Evolutionary conservation across 2,113 vertebrate genomes (phyloP).

Genomic region (Chrysochloris asiatica): DNA sequence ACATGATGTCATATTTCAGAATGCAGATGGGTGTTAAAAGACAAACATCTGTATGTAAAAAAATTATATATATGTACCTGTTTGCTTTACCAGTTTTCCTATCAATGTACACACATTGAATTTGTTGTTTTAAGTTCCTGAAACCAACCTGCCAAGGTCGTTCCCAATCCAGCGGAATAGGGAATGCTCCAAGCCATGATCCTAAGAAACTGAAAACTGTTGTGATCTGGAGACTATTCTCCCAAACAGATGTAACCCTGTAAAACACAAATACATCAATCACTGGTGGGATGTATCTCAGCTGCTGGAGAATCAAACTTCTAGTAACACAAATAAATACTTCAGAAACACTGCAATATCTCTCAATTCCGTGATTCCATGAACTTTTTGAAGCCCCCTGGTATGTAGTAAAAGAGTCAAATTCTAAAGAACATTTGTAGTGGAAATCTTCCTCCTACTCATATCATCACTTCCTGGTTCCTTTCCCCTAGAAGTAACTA

Average conservation of each 20-base stretch:
- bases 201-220: constrained; percentile 90
- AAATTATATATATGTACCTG: background rate
- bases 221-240: constrained; percentile 95
- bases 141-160: constrained; percentile 96
- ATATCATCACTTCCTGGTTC: background rate
- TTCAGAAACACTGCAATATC: background rate
- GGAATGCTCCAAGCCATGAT: constrained; percentile 95
- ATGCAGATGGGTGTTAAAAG: too few species aligned
- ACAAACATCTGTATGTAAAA: too few species aligned
- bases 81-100: background rate
- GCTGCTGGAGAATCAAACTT: background rate
- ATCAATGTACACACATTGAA: background rate
- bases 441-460: background rate
- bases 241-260: constrained; percentile 95
- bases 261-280: constrained; percentile 66
- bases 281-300: background rate
- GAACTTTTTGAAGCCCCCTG: too few species aligned
- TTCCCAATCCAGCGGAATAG: constrained; percentile 98
- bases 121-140: constrained; percentile 10
- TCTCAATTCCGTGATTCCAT: too few species aligned
- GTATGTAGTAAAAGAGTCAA: background rate
- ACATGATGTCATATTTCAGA: too few species aligned
- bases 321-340: background rate
- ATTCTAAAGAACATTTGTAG: background rate
- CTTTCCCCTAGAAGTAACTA: background rate